Conservation (phyloP, 2,797 vertebrate genomes). For the Tiaroga cobitis region DNA sequence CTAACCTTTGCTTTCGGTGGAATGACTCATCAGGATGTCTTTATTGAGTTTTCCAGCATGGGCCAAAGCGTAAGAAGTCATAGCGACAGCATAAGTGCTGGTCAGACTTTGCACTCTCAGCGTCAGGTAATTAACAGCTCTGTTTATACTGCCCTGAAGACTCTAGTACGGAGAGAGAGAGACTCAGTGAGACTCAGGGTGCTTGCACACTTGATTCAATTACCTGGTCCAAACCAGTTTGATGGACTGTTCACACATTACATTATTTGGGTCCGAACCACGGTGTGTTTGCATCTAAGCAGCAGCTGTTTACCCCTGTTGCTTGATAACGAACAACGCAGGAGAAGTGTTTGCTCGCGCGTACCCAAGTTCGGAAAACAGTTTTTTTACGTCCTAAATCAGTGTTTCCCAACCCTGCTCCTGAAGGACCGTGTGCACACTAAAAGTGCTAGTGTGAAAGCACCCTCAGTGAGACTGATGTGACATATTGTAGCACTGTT, state of each 20-base stretch:
- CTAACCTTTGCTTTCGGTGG: background rate
- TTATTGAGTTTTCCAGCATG: conserved; percentile 65
- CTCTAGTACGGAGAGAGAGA: conserved; percentile 65
- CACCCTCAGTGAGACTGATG: background rate
- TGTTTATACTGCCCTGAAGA: conserved; percentile 70
- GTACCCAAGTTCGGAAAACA: no score
- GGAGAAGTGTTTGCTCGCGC: no score
- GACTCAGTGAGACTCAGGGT: background rate
- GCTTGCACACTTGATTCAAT: background rate
- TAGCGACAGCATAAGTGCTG: conserved; percentile 84
- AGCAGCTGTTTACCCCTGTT: no score
- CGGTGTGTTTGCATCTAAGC: no score
- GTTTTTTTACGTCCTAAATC: no score
- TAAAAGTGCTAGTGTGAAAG: no score
- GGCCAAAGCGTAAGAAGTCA: conserved; percentile 85
- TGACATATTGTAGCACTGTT: background rate
- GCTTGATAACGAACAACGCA: no score
- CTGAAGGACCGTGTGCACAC: no score
- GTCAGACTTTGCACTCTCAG: conserved; percentile 67
- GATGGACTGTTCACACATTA: no score
- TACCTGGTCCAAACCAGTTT: no score
- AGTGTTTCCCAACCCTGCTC: no score
- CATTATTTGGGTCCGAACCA: no score
- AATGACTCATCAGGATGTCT: background rate
- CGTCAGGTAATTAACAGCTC: conserved; percentile 74